Conservation (phyloP, 2,888 invertebrate species). For the Pemphredon lugubris region DNA sequence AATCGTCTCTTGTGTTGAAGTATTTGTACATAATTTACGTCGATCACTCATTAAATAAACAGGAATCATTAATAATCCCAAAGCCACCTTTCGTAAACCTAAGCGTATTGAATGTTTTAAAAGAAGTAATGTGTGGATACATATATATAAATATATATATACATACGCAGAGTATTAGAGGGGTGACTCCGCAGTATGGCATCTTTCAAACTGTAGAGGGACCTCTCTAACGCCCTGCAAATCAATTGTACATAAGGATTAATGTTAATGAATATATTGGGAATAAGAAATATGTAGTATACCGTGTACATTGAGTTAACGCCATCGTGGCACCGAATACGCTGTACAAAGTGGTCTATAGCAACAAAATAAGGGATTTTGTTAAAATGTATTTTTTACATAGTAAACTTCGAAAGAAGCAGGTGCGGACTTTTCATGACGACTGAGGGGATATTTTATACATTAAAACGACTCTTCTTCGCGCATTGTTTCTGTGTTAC, state of each 20-base stretch:
- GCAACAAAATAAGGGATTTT: slow-evolving; percentile 45
- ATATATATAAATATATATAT: slow-evolving; percentile 17
- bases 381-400: slow-evolving; percentile 58
- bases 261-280: slow-evolving; percentile 42
- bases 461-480: slow-evolving; percentile 18
- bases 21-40: slow-evolving; percentile 74
- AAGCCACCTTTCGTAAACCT: slow-evolving; percentile 72
- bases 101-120: slow-evolving; percentile 55
- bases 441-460: slow-evolving; percentile 32
- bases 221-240: too few species aligned
- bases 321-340: slow-evolving; percentile 47
- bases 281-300: slow-evolving; percentile 43
- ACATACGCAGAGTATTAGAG: slow-evolving; percentile 7
- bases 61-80: slow-evolving; percentile 67
- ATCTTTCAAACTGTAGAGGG: too few species aligned
- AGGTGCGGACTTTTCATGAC: slow-evolving; percentile 29
- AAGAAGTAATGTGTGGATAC: slow-evolving; percentile 50
- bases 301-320: slow-evolving; percentile 57
- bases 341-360: slow-evolving; percentile 53
- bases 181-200: too few species aligned
- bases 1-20: slow-evolving; percentile 67
- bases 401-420: slow-evolving; percentile 30
- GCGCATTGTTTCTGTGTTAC: slow-evolving; percentile 19
- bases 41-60: slow-evolving; percentile 70
- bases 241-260: slow-evolving; percentile 50